Evolutionary conservation across 2,888 invertebrate species (phyloP).

Genomic region (Phymatocera aterrima): DNA sequence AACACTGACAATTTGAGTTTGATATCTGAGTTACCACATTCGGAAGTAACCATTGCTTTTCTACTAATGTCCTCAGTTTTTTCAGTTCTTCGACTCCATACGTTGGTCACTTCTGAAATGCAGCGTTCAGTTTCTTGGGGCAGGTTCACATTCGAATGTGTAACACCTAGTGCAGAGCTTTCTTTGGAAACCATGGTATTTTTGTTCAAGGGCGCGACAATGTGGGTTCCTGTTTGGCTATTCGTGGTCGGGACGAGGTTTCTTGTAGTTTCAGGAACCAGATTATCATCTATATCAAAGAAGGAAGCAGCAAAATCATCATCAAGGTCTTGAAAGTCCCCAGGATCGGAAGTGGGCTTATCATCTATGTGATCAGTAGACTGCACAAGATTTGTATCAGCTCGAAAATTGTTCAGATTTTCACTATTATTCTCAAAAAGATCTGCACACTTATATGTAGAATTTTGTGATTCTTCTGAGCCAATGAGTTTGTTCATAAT

Average conservation of each 20-base stretch:
- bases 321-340: slow-evolving; percentile 17
- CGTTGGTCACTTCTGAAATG: background rate
- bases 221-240: background rate
- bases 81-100: background rate
- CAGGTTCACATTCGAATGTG: background rate
- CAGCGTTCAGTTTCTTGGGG: background rate
- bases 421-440: background rate
- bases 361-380: background rate
- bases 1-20: slow-evolving; percentile 46
- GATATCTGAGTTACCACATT: background rate
- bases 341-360: slow-evolving; percentile 18
- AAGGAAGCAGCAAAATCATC: slow-evolving; percentile 40
- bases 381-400: background rate
- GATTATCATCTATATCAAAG: slow-evolving; percentile 42
- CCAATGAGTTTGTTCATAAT: background rate
- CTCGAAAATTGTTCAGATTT: background rate
- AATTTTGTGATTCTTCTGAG: background rate
- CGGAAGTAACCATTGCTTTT: background rate
- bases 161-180: background rate
- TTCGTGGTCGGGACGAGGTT: slow-evolving; percentile 14
- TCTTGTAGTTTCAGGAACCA: slow-evolving; percentile 16
- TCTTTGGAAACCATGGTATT: background rate
- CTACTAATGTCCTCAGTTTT: background rate
- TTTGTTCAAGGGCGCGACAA: background rate
- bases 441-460: background rate